Conservation (phyloP, 1,140 invertebrate genomes). For the Drosophila carrolli region DNA sequence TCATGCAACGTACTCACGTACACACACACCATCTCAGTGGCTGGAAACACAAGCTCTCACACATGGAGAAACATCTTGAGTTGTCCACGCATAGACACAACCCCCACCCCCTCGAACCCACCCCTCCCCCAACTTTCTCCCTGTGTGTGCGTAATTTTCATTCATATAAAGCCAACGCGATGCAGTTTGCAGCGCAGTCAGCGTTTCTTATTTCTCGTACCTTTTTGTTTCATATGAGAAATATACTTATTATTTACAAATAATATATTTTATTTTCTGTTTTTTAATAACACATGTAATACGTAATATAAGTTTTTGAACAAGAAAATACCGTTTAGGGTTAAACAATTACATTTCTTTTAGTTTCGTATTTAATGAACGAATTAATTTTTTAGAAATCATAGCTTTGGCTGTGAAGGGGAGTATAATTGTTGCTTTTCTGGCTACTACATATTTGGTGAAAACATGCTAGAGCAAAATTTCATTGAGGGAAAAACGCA, state of each 20-base stretch:
- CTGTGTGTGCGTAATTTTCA: conserved; percentile 73
- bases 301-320: too few relatives aligned
- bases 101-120: background rate
- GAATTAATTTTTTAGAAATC: too few relatives aligned
- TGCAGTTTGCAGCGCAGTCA: conserved; percentile 29
- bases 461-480: conserved; percentile 58
- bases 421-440: background rate
- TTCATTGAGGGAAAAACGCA: conserved; percentile 64
- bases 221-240: background rate
- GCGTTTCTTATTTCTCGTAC: conserved; percentile 7
- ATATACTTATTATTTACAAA: background rate
- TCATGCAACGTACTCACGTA: conserved; percentile 69
- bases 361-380: too few relatives aligned
- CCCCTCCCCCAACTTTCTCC: conserved; percentile 47
- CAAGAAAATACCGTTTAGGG: too few relatives aligned
- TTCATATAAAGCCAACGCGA: conserved; percentile 76
- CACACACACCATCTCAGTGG: conserved; percentile 16
- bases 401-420: too few relatives aligned
- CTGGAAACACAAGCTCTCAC: conserved; percentile 32
- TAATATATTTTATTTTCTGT: too few relatives aligned
- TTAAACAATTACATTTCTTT: too few relatives aligned
- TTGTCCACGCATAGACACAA: conserved; percentile 57
- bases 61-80: conserved; percentile 61
- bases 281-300: too few relatives aligned
- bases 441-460: conserved; percentile 8